Evolutionary conservation across 2,113 vertebrate genomes (phyloP).

Genomic region (Eulemur macaco): DNA sequence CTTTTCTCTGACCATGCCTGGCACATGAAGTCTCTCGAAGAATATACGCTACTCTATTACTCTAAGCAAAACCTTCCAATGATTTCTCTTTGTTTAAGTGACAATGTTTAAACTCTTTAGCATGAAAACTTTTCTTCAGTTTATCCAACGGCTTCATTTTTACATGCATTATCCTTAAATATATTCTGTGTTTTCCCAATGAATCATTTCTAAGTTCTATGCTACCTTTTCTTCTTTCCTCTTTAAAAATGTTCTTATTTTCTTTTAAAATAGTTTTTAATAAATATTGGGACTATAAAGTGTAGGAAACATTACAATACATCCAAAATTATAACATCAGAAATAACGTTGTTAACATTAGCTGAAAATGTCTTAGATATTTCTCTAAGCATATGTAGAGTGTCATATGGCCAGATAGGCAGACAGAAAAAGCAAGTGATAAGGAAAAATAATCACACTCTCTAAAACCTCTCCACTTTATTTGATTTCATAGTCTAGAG

Average conservation of each 20-base stretch:
- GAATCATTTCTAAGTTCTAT: not conserved
- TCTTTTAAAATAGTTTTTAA: not conserved
- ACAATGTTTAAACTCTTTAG: not conserved
- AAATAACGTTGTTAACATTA: not conserved
- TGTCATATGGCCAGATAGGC: not conserved
- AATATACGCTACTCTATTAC: not conserved
- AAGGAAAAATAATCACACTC: not conserved
- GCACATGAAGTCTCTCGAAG: not conserved
- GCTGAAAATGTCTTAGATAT: not conserved
- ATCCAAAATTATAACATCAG: not conserved
- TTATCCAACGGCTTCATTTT: not conserved
- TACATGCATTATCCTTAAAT: not conserved
- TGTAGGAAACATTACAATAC: not conserved
- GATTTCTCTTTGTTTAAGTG: not conserved
- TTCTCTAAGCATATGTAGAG: not conserved
- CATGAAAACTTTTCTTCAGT: not conserved
- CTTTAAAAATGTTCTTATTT: not conserved
- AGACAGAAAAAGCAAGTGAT: not conserved
- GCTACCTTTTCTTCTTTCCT: not conserved
- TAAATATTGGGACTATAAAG: not conserved
- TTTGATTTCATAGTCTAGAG: not conserved
- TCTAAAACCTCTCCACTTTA: not conserved
- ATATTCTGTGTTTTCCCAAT: not conserved
- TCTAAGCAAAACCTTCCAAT: not conserved
- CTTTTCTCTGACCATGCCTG: not conserved